phyloP scores from a whole-genome alignment of 2,797 vertebrate genomes.

The Leucoraja ocellata region DNA sequence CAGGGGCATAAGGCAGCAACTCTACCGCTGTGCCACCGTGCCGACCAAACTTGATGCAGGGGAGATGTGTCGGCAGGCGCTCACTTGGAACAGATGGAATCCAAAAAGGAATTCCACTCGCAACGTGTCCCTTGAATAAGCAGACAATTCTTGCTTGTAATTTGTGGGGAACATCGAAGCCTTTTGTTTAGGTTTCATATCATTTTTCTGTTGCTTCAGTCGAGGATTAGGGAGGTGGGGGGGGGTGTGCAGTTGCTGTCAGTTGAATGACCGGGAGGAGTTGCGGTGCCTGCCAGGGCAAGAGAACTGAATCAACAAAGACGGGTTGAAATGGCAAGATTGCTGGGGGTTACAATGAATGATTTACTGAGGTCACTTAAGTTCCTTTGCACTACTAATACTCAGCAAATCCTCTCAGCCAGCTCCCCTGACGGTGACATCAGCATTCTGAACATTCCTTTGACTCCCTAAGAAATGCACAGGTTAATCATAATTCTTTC shows the following conservation, averaged over 20 bases:
- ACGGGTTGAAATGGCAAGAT: neutral
- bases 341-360: conserved; percentile 12
- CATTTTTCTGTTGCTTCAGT: neutral
- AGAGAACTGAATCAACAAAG: conserved; percentile 16
- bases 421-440: conserved; percentile 4
- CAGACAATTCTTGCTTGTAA: neutral
- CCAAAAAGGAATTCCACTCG: neutral
- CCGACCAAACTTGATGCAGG: neutral
- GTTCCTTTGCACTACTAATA: neutral
- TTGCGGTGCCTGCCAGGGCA: neutral
- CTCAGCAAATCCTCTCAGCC: neutral
- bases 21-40: no score
- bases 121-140: neutral
- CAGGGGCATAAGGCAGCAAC: no score
- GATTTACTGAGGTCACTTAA: conserved; percentile 30
- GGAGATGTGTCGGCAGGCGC: no score
- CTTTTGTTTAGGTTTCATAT: conserved; percentile 9
- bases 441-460: neutral
- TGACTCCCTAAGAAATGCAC: neutral
- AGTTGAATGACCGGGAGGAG: neutral
- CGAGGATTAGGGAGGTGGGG: neutral
- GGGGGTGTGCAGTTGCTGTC: neutral
- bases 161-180: neutral
- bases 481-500: neutral
- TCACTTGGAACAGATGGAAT: neutral